Evolutionary conservation across 2,888 invertebrate species (phyloP).

Genomic region (Erebia aethiops): DNA sequence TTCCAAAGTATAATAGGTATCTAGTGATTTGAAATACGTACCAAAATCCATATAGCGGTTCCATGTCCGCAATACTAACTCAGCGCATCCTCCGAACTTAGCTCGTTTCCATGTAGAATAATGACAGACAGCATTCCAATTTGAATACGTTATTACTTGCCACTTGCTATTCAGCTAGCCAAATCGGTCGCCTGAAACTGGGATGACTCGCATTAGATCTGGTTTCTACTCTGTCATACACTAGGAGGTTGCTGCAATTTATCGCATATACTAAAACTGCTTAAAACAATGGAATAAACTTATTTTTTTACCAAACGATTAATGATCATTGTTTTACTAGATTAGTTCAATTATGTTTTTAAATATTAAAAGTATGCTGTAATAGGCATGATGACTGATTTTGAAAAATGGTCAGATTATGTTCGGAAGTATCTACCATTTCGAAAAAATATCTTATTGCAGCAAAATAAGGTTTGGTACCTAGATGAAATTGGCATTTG

Average conservation of each 20-base stretch:
- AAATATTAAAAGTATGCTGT: no score
- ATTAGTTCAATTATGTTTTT: no score
- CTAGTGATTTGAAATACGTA: slow-evolving; percentile 10
- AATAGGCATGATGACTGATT: no score
- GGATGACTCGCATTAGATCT: slow-evolving; percentile 22
- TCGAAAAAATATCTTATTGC: no score
- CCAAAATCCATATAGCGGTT: slow-evolving; percentile 4
- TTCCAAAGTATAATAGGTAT: not conserved
- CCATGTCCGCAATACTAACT: slow-evolving; percentile 16
- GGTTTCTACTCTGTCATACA: not conserved
- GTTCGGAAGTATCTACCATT: no score
- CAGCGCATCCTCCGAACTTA: slow-evolving; percentile 22
- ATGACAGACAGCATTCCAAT: slow-evolving; percentile 33
- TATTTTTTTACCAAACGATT: no score
- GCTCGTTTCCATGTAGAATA: slow-evolving; percentile 27
- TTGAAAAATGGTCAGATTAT: no score
- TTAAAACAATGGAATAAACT: not conserved
- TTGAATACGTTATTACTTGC: slow-evolving; percentile 32
- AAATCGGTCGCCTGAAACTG: slow-evolving; percentile 28
- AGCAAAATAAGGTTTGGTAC: no score
- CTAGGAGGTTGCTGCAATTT: not conserved
- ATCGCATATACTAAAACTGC: not conserved
- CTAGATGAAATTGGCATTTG: no score
- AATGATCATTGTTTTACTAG: no score
- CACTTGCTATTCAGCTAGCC: slow-evolving; percentile 31